A percentile compares a stretch with the other conserved stretches of the same genome.
Conservation (phyloP, 2,797 vertebrate species). For the Pempheris klunzingeri region DNA sequence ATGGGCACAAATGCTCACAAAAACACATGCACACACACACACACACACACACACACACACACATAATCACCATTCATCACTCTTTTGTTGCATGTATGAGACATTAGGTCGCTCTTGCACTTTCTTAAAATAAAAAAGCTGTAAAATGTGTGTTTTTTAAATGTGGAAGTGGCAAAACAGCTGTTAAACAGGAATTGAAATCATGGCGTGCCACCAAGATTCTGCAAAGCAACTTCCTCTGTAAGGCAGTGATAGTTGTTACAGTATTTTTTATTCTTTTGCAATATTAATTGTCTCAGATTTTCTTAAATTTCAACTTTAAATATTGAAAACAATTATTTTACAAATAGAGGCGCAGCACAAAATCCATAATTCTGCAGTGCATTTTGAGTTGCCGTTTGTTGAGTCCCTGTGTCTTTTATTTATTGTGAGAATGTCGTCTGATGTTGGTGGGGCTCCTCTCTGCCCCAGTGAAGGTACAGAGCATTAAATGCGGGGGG, state of each 20-base stretch:
- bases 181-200: constrained; percentile 60
- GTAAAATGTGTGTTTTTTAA: constrained; percentile 67
- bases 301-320: constrained; percentile 1
- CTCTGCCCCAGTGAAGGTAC: constrained; percentile 91
- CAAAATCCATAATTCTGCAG: constrained; percentile 79
- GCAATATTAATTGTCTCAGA: neutral
- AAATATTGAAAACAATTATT: constrained; percentile 22
- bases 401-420: constrained; percentile 85
- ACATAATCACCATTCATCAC: constrained; percentile 17
- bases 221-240: constrained; percentile 9
- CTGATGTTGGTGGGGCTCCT: constrained; percentile 92
- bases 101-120: constrained; percentile 49
- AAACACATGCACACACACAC: constrained; percentile 34
- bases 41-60: constrained; percentile 27
- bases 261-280: constrained; percentile 25
- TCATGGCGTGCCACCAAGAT: neutral
- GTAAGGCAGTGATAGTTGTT: neutral
- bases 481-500: constrained; percentile 97
- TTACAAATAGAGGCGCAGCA: constrained; percentile 22
- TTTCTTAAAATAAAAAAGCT: constrained; percentile 2
- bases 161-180: constrained; percentile 47
- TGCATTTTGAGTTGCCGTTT: constrained; percentile 85
- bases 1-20: constrained; percentile 42
- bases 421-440: constrained; percentile 92
- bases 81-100: constrained; percentile 44